Base-by-base conservation (phyloP, 2,797 vertebrate species). In the Mycteria americana region DNA sequence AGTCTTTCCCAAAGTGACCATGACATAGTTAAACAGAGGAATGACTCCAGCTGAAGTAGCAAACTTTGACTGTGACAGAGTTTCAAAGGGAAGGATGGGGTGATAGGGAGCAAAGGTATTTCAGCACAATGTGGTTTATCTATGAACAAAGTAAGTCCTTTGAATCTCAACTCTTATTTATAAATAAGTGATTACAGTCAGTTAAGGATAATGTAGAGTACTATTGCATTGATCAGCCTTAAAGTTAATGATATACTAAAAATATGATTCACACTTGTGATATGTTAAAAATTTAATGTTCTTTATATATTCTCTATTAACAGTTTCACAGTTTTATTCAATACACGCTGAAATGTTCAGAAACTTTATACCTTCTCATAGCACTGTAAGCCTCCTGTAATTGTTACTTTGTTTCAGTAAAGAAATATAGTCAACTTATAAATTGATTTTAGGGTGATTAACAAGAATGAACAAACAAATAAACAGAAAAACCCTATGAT, bases 201-300 rank as follows among this genome's bases (percentile, higher is more conserved):
- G 4, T 60, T 60, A 64, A 50, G 14, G 13, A n/a, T 33, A 33
- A 62, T 28, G 24, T 33, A 70, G 46, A 80, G 24, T 27, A 83
- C 39, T 30, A 81, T 24, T 45, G 2, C 25, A 51, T n/a, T 59
- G 18, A 57, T 68, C 3, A 56, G 2, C 17, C 33, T 67, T 83
- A 43, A 64, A 69, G 5, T 70, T 83, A 79, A 54, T 39, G 41
- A 60, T 57, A 56, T 6, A 21, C 4, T 51, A 59, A 82, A 93
- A 73, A 9, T 37, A 41, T 18, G 14, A 39, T 67, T 75, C 16
- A n/a, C 0, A 2, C 0, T 0, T 45, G 0, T 53, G 31, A 45
- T 23, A 3, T 24, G 18, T 54, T 50, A 45, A 93, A 92, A 60
- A 18, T 13, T 2, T 35, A 30, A 22, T 22, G 1, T 50, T 70